Evolutionary conservation across 2,797 vertebrate genomes (phyloP).

Genomic region (Paguma larvata): DNA sequence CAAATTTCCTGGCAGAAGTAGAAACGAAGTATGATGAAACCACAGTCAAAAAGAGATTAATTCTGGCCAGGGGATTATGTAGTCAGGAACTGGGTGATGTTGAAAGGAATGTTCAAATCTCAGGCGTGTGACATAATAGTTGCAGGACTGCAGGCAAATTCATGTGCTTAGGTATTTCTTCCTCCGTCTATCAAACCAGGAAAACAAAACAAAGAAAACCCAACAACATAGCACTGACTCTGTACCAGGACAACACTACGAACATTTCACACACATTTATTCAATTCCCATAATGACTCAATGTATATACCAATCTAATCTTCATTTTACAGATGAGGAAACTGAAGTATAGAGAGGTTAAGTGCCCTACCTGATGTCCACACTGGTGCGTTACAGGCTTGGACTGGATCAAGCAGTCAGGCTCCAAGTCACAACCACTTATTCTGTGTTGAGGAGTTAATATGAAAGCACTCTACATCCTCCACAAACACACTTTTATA

Average conservation of each 20-base stretch:
- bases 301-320: not conserved
- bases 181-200: not conserved
- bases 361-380: no score
- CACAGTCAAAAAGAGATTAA: not conserved
- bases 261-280: not conserved
- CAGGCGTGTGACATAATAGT: not conserved
- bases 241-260: not conserved
- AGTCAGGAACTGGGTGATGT: not conserved
- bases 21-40: conserved; percentile 19
- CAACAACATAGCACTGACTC: not conserved
- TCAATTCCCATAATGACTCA: not conserved
- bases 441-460: not conserved
- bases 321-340: not conserved
- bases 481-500: not conserved
- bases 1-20: not conserved
- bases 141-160: not conserved
- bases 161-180: not conserved
- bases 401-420: not conserved
- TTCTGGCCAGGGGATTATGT: not conserved
- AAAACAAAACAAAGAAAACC: not conserved
- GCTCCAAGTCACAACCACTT: not conserved
- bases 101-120: not conserved
- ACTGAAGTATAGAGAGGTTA: not conserved
- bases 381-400: not conserved
- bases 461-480: not conserved